Evolutionary conservation across 2,113 vertebrate genomes (phyloP).

Genomic region (Antennarius striatus): DNA sequence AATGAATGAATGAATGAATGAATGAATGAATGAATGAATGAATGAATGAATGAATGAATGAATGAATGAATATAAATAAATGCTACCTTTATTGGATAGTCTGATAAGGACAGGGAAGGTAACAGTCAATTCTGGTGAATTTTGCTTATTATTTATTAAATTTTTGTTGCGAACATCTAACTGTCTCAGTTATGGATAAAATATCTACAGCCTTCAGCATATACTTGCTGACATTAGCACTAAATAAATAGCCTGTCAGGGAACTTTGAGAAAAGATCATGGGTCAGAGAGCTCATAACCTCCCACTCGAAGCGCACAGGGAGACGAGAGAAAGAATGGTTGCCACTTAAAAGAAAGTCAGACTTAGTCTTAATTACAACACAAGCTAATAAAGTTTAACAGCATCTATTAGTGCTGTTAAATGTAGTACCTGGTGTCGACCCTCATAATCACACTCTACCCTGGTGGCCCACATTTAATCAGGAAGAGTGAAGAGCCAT

Average conservation of each 20-base stretch:
- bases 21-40: no score
- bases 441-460: constrained; percentile 42
- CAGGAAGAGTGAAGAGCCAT: constrained; percentile 38
- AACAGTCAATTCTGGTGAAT: no score
- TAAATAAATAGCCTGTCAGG: neutral
- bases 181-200: neutral
- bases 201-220: neutral
- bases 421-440: constrained; percentile 35
- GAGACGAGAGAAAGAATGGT: constrained; percentile 1
- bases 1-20: no score
- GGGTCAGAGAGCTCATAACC: constrained; percentile 8
- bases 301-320: constrained; percentile 6
- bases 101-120: no score
- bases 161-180: neutral
- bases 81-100: no score
- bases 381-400: constrained; percentile 45
- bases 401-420: constrained; percentile 27
- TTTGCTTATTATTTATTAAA: no score
- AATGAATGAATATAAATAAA: no score
- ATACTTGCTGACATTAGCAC: neutral
- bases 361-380: constrained; percentile 49
- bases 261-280: neutral
- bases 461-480: constrained; percentile 29
- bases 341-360: constrained; percentile 22
- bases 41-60: no score